These are phyloP conservation scores for Ochlodes sylvanus DNA, from an alignment of 2,888 invertebrate genomes.

Conservation along the genomic window DNA sequence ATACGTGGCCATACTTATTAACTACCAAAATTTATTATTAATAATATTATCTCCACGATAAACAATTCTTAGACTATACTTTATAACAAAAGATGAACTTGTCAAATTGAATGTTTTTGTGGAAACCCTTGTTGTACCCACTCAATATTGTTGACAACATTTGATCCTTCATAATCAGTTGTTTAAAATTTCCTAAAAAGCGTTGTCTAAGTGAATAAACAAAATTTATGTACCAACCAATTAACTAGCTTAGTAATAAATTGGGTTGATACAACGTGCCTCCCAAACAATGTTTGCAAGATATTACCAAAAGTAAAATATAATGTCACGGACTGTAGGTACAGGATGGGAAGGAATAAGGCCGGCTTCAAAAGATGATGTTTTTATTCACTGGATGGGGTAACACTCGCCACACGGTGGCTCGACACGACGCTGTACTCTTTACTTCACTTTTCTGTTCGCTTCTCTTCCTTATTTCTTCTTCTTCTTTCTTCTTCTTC, in stretches of 20 bases:
- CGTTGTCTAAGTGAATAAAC: not conserved
- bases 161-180: conserved; percentile 9
- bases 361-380: no score
- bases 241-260: conserved; percentile 4
- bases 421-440: no score
- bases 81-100: not conserved
- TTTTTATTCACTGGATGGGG: no score
- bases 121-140: not conserved
- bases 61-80: not conserved
- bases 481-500: no score
- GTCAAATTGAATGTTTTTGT: not conserved
- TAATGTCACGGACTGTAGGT: no score
- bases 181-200: not conserved
- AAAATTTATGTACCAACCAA: not conserved
- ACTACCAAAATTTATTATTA: no score
- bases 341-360: no score
- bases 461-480: no score
- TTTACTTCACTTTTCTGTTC: no score
- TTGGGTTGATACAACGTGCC: not conserved
- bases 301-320: not conserved
- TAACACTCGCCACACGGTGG: no score
- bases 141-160: not conserved
- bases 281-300: not conserved
- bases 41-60: no score
- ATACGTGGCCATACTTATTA: no score